phyloP scores from a whole-genome alignment of 2,797 vertebrate genomes.

The Parauchenoglanis ngamensis region DNA sequence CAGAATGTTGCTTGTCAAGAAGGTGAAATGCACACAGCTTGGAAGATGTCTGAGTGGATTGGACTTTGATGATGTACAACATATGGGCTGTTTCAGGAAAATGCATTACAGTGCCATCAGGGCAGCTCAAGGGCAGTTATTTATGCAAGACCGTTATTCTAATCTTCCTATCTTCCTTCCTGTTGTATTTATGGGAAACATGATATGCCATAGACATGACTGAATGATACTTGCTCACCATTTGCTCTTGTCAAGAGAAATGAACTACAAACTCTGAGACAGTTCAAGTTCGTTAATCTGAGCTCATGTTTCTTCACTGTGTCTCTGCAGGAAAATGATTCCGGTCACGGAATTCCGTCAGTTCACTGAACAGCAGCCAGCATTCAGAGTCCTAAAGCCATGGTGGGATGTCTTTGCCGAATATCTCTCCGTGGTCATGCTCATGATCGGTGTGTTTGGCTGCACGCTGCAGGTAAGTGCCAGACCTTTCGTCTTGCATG shows the following conservation, averaged over 20 bases:
- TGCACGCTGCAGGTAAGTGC: constrained; percentile 92
- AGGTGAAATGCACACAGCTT: not conserved
- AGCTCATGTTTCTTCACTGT: constrained; percentile 41
- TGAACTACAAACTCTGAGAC: not conserved
- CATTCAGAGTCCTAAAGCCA: constrained; percentile 95
- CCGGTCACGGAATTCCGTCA: constrained; percentile 97
- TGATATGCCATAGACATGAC: constrained; percentile 19
- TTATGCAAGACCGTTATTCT: not conserved
- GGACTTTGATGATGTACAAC: not conserved
- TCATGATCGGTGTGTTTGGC: constrained; percentile 98
- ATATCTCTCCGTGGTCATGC: constrained; percentile 95
- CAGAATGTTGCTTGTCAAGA: not conserved
- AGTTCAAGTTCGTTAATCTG: constrained; percentile 28
- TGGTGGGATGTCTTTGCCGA: constrained; percentile 99
- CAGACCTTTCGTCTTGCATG: not conserved
- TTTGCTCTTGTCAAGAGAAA: constrained; percentile 2
- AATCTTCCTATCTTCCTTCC: constrained; percentile 31
- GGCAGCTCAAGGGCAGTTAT: constrained; percentile 13
- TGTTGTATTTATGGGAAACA: constrained; percentile 33
- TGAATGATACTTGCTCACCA: not conserved
- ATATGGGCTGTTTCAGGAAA: constrained; percentile 23
- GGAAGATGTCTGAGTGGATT: not conserved
- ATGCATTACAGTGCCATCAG: constrained; percentile 8
- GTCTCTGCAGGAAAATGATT: constrained; percentile 88
- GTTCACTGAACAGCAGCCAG: constrained; percentile 96